phyloP scores from a whole-genome alignment of 2,797 vertebrate species.

The Podargus strigoides region DNA sequence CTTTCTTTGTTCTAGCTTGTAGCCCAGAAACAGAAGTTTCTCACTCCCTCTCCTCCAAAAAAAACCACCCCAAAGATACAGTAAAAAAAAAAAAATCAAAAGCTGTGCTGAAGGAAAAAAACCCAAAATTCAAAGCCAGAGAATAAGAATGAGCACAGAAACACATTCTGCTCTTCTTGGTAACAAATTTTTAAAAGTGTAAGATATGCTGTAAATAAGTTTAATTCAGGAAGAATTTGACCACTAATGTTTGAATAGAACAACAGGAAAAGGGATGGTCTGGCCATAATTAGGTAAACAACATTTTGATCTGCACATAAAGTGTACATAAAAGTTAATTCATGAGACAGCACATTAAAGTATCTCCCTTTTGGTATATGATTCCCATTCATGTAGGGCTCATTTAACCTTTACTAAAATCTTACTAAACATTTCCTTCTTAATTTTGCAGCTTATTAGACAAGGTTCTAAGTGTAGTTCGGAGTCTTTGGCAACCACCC shows the following conservation, averaged over 20 bases:
- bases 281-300: background rate
- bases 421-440: background rate
- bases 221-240: background rate
- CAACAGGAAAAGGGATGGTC: background rate
- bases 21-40: background rate
- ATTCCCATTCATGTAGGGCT: background rate
- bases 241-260: background rate
- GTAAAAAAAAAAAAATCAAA: background rate
- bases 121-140: background rate
- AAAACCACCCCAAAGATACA: background rate
- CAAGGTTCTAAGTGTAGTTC: background rate
- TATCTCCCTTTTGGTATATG: background rate
- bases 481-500: background rate
- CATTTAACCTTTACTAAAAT: background rate
- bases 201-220: background rate
- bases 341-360: background rate
- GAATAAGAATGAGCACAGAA: background rate
- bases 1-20: background rate
- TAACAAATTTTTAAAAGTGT: background rate
- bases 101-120: background rate
- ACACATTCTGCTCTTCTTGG: background rate
- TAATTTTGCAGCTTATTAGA: background rate
- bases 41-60: accelerated
- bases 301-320: background rate
- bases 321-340: background rate